These are phyloP conservation scores for Lamellibrachia luymesi DNA, from an alignment of 1,140 invertebrate species.

Conservation along the genomic window DNA sequence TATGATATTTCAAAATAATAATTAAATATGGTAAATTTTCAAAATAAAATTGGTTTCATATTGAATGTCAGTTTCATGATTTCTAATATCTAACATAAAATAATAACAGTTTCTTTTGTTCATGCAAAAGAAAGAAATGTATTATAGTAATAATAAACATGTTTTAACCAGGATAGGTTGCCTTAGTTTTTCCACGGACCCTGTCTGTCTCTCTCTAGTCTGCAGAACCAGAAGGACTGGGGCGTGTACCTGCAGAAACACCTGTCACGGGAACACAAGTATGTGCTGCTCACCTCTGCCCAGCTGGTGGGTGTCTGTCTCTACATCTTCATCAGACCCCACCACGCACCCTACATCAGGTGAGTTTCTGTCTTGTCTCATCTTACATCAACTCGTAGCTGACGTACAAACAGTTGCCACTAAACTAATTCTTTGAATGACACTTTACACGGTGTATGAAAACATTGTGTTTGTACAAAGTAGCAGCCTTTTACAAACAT, in stretches of 20 bases:
- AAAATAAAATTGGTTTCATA: no score
- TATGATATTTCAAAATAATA: no score
- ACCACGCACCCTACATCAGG: slow-evolving; percentile 79
- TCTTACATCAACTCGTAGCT: neutral
- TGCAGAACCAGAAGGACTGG: slow-evolving; percentile 95
- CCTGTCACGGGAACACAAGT: slow-evolving; percentile 82
- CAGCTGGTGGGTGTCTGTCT: slow-evolving; percentile 98
- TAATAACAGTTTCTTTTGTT: no score
- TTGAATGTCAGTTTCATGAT: no score
- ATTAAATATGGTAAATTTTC: no score
- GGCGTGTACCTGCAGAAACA: slow-evolving; percentile 91
- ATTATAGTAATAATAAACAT: no score
- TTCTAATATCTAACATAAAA: no score
- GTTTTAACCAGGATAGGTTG: no score
- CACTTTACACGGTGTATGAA: neutral
- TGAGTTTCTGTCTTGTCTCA: slow-evolving; percentile 33
- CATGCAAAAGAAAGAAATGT: no score
- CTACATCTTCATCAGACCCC: slow-evolving; percentile 87
- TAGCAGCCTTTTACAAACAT: neutral
- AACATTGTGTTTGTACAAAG: neutral
- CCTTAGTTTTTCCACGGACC: no score
- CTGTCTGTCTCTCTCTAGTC: slow-evolving; percentile 59
- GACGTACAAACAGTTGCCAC: neutral
- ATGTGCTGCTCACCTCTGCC: slow-evolving; percentile 89
- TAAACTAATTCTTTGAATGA: neutral